Evolutionary conservation across 2,888 invertebrate species (phyloP).

Genomic region (Hypolimnas misippus): DNA sequence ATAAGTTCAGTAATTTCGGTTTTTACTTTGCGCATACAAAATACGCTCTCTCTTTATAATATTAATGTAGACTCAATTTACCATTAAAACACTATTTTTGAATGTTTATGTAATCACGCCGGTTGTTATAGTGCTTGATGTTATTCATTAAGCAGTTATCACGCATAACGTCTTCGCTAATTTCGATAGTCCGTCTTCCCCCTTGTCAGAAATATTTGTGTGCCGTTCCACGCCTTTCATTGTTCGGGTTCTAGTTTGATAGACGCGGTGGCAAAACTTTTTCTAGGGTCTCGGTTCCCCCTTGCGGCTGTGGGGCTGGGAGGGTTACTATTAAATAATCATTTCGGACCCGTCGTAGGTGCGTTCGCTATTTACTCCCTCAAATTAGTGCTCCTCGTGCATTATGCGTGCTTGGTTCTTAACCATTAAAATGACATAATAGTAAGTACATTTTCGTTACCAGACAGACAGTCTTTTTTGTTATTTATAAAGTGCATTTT

Average conservation of each 20-base stretch:
- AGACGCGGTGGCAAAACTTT: slow-evolving; percentile 74
- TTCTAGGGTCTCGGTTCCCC: slow-evolving; percentile 71
- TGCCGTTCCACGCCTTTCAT: slow-evolving; percentile 36
- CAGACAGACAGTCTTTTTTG: slow-evolving; percentile 10
- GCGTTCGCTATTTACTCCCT: slow-evolving; percentile 64
- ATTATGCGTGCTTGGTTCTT: slow-evolving; percentile 49
- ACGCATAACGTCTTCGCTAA: neutral
- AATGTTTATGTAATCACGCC: no score
- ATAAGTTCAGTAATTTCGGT: no score
- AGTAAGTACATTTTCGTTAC: slow-evolving; percentile 13
- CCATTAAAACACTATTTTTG: no score
- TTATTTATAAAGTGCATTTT: neutral
- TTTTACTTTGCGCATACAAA: no score
- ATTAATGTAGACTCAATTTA: no score
- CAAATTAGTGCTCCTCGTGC: slow-evolving; percentile 57
- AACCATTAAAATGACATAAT: slow-evolving; percentile 23
- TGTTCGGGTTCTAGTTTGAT: slow-evolving; percentile 66
- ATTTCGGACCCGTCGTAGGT: slow-evolving; percentile 68
- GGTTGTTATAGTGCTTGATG: neutral
- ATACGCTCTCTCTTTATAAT: no score
- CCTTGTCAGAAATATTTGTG: slow-evolving; percentile 22
- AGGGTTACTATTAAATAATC: slow-evolving; percentile 76
- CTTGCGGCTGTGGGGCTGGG: slow-evolving; percentile 59
- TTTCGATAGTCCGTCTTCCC: slow-evolving; percentile 4
- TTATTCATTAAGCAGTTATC: slow-evolving; percentile 1